Evolutionary conservation across 2,797 vertebrate species (phyloP).

Genomic region (Novumbra hubbsi): DNA sequence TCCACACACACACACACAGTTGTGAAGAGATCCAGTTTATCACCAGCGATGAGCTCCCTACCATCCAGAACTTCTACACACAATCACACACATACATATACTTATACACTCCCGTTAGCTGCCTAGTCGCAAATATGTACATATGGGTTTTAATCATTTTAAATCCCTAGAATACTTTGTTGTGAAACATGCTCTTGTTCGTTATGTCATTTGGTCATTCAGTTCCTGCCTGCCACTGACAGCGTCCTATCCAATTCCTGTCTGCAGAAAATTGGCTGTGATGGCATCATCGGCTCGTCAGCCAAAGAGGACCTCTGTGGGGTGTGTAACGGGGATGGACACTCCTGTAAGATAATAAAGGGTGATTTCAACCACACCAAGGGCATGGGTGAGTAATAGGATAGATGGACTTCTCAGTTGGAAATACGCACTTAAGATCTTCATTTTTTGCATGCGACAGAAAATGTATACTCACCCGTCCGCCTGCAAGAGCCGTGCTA

Average conservation of each 20-base stretch:
- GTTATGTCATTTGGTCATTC: not conserved
- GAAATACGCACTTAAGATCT: not conserved
- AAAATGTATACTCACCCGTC: not conserved
- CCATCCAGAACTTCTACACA: no score
- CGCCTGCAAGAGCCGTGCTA: no score
- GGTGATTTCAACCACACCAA: conserved; percentile 95
- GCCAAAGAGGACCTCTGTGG: conserved; percentile 94
- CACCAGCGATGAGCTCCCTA: no score
- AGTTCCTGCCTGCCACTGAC: not conserved
- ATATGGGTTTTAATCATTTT: no score
- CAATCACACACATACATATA: no score
- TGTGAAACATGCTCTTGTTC: not conserved
- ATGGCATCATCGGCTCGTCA: conserved; percentile 88
- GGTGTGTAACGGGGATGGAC: conserved; percentile 89
- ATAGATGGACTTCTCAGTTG: not conserved
- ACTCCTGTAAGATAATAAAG: conserved; percentile 90
- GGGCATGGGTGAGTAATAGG: conserved; percentile 86
- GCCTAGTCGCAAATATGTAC: no score
- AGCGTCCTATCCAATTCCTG: not conserved
- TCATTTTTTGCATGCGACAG: not conserved
- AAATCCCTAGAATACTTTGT: not conserved
- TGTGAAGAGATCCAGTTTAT: no score
- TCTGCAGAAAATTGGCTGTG: conserved; percentile 91
- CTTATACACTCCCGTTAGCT: no score
- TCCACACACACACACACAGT: no score